A percentile compares a stretch with the other conserved stretches of the same genome.
phyloP scores from a whole-genome alignment of 2,888 invertebrate species.

The Mythimna ferrago region DNA sequence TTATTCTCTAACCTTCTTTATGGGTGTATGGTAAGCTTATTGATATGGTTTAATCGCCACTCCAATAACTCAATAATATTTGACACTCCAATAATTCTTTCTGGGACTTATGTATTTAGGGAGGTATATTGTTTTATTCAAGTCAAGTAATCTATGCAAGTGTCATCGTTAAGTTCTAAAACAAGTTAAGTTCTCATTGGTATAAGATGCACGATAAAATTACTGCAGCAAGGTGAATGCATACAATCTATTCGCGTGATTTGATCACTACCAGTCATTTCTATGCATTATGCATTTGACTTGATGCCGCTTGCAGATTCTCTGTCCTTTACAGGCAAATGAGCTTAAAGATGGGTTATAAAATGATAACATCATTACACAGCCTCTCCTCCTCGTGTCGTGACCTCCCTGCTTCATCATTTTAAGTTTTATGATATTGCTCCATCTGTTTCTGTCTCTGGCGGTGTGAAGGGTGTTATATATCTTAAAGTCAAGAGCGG shows the following conservation, averaged over 20 bases:
- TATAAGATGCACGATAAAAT: constrained; percentile 36
- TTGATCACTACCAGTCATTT: constrained; percentile 35
- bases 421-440: too few species aligned
- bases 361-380: constrained; percentile 49
- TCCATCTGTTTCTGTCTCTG: too few species aligned
- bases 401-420: too few species aligned
- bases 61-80: too few species aligned
- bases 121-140: neutral
- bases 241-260: constrained; percentile 25
- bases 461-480: too few species aligned
- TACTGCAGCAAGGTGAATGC: constrained; percentile 25
- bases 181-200: neutral
- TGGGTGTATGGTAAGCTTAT: too few species aligned
- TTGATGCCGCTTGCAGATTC: constrained; percentile 47
- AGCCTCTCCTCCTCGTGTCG: too few species aligned
- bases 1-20: neutral
- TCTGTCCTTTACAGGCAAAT: constrained; percentile 40
- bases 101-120: neutral
- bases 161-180: neutral
- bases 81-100: too few species aligned
- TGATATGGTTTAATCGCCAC: too few species aligned
- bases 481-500: too few species aligned
- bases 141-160: too few species aligned
- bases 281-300: constrained; percentile 41
- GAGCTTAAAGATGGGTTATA: constrained; percentile 34